These are phyloP conservation scores for Aradophagus sp. DNA, from an alignment of 1,140 invertebrate species.

Conservation along the genomic window DNA sequence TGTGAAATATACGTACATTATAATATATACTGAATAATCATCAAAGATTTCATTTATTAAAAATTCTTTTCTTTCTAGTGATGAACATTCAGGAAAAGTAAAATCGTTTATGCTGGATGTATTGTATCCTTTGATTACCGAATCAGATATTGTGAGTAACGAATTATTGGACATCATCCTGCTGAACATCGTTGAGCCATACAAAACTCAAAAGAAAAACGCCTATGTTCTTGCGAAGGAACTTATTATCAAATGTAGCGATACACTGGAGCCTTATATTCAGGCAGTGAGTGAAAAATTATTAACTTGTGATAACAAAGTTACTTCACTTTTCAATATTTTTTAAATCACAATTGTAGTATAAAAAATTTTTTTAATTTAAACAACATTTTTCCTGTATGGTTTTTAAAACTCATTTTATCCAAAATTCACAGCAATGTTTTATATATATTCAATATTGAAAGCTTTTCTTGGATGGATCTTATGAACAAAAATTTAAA, in stretches of 20 bases:
- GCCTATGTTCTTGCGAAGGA: conserved; percentile 94
- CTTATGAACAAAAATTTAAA: no score
- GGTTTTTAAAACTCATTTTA: no score
- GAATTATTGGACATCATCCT: conserved; percentile 95
- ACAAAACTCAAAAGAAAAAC: conserved; percentile 92
- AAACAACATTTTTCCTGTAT: no score
- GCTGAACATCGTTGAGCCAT: conserved; percentile 96
- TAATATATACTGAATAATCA: no score
- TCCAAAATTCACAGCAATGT: no score
- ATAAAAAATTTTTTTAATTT: neutral
- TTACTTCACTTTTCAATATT: no score
- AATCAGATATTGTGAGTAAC: conserved; percentile 95
- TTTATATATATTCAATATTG: neutral
- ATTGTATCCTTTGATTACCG: conserved; percentile 92
- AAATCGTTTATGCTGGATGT: conserved; percentile 98
- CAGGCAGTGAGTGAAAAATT: conserved; percentile 83
- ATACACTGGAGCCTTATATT: conserved; percentile 95
- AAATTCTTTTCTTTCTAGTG: conserved; percentile 77
- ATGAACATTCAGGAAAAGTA: conserved; percentile 96
- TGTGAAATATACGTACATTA: no score
- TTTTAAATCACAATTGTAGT: no score
- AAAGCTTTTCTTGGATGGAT: no score
- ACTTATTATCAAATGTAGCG: conserved; percentile 90
- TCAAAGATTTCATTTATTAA: no score
- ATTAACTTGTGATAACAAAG: no score